These are phyloP conservation scores for Erebia aethiops DNA, from an alignment of 2,888 invertebrate genomes.

Conservation along the genomic window DNA sequence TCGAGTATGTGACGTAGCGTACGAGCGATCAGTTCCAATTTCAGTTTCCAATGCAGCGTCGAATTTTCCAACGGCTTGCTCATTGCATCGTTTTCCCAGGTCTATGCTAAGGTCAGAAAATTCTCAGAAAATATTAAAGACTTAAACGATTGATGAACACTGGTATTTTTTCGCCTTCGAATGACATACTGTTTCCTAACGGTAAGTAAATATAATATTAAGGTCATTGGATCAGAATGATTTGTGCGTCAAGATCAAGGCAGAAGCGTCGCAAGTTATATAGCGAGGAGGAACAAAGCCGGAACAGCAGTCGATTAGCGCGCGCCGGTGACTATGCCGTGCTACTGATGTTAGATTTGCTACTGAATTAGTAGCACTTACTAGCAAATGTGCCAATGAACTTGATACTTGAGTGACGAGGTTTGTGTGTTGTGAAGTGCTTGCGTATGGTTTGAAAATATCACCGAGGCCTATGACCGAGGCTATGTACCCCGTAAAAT, in stretches of 20 bases:
- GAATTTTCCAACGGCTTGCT: no score
- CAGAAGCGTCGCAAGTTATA: conserved; percentile 20
- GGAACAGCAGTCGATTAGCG: conserved; percentile 34
- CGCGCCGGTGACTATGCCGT: conserved; percentile 23
- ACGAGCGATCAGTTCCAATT: no score
- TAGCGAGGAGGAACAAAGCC: conserved; percentile 31
- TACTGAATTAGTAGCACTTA: conserved; percentile 7
- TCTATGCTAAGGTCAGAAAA: no score
- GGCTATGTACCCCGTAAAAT: not conserved
- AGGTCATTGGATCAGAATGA: conserved; percentile 16
- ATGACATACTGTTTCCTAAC: conserved; percentile 4
- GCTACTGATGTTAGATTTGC: conserved; percentile 2
- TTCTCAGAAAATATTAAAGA: no score
- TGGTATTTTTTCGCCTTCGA: not conserved
- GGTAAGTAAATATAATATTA: conserved; percentile 7
- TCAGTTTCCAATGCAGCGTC: no score
- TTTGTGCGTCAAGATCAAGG: conserved; percentile 27
- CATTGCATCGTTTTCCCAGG: no score
- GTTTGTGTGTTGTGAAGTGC: not conserved
- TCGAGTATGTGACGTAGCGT: no score
- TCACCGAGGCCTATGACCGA: not conserved
- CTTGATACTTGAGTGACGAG: conserved; percentile 22
- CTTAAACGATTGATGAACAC: no score
- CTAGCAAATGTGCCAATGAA: not conserved
- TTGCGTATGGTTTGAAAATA: not conserved